Percentiles rank a stretch among this genome's conserved stretches.
Evolutionary conservation across 2,797 vertebrate species (phyloP).

Genomic region (Gouania willdenowi): DNA sequence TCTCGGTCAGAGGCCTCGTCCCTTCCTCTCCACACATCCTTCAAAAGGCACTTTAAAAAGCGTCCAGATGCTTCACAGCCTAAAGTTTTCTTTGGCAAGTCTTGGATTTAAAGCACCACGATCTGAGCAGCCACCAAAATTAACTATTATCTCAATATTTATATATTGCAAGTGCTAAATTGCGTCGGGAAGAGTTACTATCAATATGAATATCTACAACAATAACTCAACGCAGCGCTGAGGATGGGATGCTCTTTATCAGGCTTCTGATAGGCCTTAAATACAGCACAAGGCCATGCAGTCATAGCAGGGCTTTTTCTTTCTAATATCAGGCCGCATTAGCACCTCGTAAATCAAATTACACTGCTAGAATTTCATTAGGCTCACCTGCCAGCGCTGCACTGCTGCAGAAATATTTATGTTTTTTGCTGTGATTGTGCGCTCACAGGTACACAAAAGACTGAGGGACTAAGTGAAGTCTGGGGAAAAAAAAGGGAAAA

Average conservation of each 20-base stretch:
- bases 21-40: slow-evolving; percentile 9
- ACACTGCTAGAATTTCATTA: slow-evolving; percentile 79
- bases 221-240: slow-evolving; percentile 72
- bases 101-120: slow-evolving; percentile 63
- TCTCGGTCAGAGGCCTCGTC: slow-evolving; percentile 38
- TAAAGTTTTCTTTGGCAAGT: slow-evolving; percentile 28
- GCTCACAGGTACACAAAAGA: slow-evolving; percentile 69
- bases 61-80: slow-evolving; percentile 56
- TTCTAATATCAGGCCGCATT: slow-evolving; percentile 78
- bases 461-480: slow-evolving; percentile 4
- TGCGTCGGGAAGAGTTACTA: slow-evolving; percentile 75
- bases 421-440: slow-evolving; percentile 64
- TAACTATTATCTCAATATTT: slow-evolving; percentile 76
- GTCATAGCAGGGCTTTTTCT: slow-evolving; percentile 72
- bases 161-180: slow-evolving; percentile 75
- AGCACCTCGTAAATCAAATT: slow-evolving; percentile 80
- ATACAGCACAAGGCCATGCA: slow-evolving; percentile 75
- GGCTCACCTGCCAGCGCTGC: slow-evolving; percentile 74
- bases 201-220: slow-evolving; percentile 75
- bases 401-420: slow-evolving; percentile 75
- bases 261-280: slow-evolving; percentile 74
- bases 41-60: slow-evolving; percentile 57
- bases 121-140: slow-evolving; percentile 67
- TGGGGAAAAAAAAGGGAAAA: background rate
- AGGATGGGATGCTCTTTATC: slow-evolving; percentile 75